Percentiles rank a stretch among this genome's conserved stretches.
phyloP scores from a whole-genome alignment of 2,113 vertebrate genomes.

The Gila orcuttii region DNA sequence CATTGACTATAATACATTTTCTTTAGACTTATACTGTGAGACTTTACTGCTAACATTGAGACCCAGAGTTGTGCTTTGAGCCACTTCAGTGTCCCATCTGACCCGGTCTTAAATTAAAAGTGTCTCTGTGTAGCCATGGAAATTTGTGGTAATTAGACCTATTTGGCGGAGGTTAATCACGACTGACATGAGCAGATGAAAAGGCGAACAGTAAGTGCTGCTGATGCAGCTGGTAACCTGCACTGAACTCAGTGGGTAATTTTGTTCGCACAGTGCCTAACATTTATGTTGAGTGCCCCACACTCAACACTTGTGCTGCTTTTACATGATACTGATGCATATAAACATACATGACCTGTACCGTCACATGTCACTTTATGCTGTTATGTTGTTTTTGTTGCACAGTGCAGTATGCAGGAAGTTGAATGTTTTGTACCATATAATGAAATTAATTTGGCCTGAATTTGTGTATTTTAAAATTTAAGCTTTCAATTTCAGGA shows the following conservation, averaged over 20 bases:
- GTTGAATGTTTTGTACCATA: not conserved
- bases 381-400: not conserved
- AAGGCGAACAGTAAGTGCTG: constrained; percentile 37
- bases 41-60: constrained; percentile 18
- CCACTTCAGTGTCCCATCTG: constrained; percentile 27
- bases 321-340: constrained; percentile 2
- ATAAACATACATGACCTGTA: not conserved
- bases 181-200: constrained; percentile 53
- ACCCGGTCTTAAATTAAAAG: constrained; percentile 54
- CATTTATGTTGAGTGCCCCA: not conserved
- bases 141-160: constrained; percentile 62
- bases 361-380: not conserved
- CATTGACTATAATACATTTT: constrained; percentile 25
- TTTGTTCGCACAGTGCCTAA: not conserved
- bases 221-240: constrained; percentile 41
- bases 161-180: constrained; percentile 59
- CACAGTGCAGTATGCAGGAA: not conserved
- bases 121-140: constrained; percentile 48
- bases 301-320: not conserved
- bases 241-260: constrained; percentile 8
- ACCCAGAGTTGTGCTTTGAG: not conserved
- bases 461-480: too few species aligned
- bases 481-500: too few species aligned
- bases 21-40: not conserved
- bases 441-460: not conserved